Conservation (phyloP, 2,797 vertebrate species). For the Sebastes flavidus region DNA sequence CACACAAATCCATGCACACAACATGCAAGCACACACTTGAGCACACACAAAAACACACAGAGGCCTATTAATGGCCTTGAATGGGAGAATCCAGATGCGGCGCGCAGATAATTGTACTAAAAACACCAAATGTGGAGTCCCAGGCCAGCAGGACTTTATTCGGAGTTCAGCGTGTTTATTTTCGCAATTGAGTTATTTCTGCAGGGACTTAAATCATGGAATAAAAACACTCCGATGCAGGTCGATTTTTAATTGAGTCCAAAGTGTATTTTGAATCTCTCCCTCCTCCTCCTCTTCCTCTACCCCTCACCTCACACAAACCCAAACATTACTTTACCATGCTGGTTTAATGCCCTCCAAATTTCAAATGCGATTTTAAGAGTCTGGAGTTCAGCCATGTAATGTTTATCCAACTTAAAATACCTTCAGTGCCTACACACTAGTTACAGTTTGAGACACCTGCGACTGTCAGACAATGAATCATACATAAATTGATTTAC, state of each 20-base stretch:
- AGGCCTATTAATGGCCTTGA: constrained; percentile 79
- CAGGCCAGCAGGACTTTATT: constrained; percentile 65
- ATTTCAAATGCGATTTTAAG: constrained; percentile 48
- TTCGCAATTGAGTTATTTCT: constrained; percentile 78
- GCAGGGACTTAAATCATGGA: constrained; percentile 76
- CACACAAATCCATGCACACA: constrained; percentile 44
- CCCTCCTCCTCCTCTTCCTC: constrained; percentile 13
- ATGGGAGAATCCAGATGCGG: constrained; percentile 80
- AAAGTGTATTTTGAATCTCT: constrained; percentile 65
- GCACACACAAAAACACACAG: constrained; percentile 54
- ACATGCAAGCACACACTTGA: constrained; percentile 30
- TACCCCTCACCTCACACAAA: constrained; percentile 58
- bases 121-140: constrained; percentile 75
- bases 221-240: constrained; percentile 72
- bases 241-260: constrained; percentile 70
- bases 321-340: constrained; percentile 50
- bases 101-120: constrained; percentile 80
- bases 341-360: constrained; percentile 32
- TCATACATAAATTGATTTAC: neutral
- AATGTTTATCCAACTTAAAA: constrained; percentile 58
- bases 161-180: constrained; percentile 74
- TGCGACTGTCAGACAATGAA: constrained; percentile 1
- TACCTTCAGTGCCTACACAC: constrained; percentile 20
- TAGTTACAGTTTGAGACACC: neutral
- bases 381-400: constrained; percentile 25